Evolutionary conservation across 2,113 vertebrate genomes (phyloP).

Genomic region (Nanger granti): DNA sequence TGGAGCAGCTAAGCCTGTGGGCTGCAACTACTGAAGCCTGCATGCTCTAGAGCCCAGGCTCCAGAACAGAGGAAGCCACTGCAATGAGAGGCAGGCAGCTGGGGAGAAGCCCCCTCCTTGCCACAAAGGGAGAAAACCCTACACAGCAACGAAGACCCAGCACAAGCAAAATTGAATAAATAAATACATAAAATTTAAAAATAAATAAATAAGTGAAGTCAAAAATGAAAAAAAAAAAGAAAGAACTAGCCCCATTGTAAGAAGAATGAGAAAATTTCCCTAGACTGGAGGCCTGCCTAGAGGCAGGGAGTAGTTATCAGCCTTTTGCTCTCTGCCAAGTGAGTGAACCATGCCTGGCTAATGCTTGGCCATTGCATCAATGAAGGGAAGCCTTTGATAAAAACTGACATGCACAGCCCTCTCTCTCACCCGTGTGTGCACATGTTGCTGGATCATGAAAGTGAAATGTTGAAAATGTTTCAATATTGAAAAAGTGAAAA

Average conservation of each 20-base stretch:
- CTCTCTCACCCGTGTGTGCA: background rate
- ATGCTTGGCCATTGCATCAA: background rate
- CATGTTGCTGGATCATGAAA: background rate
- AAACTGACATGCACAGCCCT: rapidly evolving
- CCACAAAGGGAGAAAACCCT: background rate
- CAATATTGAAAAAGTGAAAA: background rate
- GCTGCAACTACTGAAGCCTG: background rate
- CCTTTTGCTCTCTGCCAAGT: background rate
- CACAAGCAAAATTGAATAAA: background rate
- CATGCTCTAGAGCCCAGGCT: background rate
- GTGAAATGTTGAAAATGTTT: background rate
- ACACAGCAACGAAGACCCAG: background rate
- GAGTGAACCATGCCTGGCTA: background rate
- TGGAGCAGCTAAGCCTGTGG: background rate
- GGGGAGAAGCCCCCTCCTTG: rapidly evolving
- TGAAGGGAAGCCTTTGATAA: background rate
- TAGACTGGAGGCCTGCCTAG: background rate
- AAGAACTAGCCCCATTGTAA: background rate
- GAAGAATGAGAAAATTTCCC: background rate
- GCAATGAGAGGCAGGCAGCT: background rate
- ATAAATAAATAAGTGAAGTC: background rate
- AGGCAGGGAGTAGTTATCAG: too few species aligned
- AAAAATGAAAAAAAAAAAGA: background rate
- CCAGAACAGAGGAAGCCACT: background rate
- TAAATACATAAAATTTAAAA: background rate